Base-by-base conservation (phyloP, 1,140 invertebrate species). In the Camponotus vicinus region DNA sequence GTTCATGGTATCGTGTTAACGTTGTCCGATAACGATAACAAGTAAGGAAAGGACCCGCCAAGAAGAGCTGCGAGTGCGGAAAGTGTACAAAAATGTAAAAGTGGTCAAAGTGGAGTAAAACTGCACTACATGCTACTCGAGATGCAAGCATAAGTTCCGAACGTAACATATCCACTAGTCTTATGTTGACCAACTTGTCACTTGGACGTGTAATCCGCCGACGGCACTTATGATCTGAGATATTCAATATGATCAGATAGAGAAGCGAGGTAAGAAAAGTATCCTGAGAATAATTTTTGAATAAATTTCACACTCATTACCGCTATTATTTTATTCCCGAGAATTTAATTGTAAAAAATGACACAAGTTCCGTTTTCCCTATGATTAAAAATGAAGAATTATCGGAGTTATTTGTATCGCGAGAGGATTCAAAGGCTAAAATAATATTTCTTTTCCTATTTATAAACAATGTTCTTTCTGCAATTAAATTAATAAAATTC, bases 231-330 rank as follows among this genome's bases (percentile, higher is more conserved):
- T 32, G 67, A 64, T 63, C 42, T 80, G 66, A 85, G 49, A 45
- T 52, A 27, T 42, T 86, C 27, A 45, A 37, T 37, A 6, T 15
- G 59, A 64, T 75, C 79, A 49, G 3, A 75, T 73, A 86, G 18
- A 52, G 52, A 86, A 89, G 75, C 79, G 88, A 90, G 89, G 89
- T 90, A 90, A 90, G 89, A 59, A 37, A 71, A 45, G 34, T 61
- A 61, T 73, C 55, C 7, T 18, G 21, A 18, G n/a, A 79, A 67
- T 67, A 73, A 73, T 75, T 8, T 27, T 34, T 32, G 8, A 83
- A 83, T 75, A 83, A 83, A 83, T 45, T 21, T 21, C 8, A 15
- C 8, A 49, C 5, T 40, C 15, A 32, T 18, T 37, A 6, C 5
- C 6, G n/a, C 18, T 3, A 37, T 73, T n/a, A 32, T 82, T 45